Base-by-base conservation (phyloP, 2,888 invertebrate genomes). In the Oithona nana region DNA sequence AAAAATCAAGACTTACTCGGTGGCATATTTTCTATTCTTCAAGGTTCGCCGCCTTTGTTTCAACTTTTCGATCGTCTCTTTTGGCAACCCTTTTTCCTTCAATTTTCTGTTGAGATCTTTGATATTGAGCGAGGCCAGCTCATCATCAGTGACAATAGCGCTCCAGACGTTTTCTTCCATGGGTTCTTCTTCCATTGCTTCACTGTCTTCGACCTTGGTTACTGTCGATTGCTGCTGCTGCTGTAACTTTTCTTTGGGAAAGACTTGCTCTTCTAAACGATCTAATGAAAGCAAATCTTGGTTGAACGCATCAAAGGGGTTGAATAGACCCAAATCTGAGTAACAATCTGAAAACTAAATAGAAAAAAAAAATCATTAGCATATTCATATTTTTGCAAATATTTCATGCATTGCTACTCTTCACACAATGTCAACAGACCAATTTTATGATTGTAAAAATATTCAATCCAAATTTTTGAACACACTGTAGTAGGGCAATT, bases 1-100 rank as follows among this genome's bases (percentile, higher is more conserved):
- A n/a, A n/a, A n/a, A n/a, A 8, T 3, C 50, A 49, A 8, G 30
- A 59, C 59, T 59, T 20, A 59, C 59, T 59, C 59, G n/a, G 59
- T 59, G 2, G 59, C 59, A 49, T 59, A 59, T 59, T 59, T 59
- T 22, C 59, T n/a, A 59, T 59, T 59, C 49, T 59, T 59, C 4
- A 59, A 20, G n/a, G 59, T 59, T 28, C 59, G 48, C 28, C 59
- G 22, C 6, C 59, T 48, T 28, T 59, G 59, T 28, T 59, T 59
- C 16, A 59, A 50, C 49, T 59, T 59, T 28, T 59, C 59, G 28
- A 59, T 59, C 13, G 29, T 59, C 24, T 48, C 49, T 29, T 59
- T 59, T 13, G 59, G 29, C 20, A 59, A 29, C 11, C 59, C 59
- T 26, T 59, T 39, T 22, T 59, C 59, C 28, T 49, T 59, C 6